Evolutionary conservation across 2,888 invertebrate species (phyloP), one percentile per base, ranked within the genome.

Genomic region (Dasypolia templi): DNA sequence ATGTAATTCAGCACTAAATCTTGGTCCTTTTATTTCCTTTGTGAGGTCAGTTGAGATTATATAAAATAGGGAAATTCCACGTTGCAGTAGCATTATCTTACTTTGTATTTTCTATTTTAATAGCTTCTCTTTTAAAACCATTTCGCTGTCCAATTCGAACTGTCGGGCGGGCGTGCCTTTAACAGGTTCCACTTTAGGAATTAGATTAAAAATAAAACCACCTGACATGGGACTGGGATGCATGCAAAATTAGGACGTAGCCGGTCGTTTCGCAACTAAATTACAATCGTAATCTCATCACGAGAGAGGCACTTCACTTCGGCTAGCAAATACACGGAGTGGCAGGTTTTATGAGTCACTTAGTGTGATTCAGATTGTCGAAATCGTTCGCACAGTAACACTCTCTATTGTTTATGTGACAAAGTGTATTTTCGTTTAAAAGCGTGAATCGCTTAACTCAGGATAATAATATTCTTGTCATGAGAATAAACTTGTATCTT

Each of bases 381-480:
- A 76, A 80, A 80, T 74, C 64, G 39, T 72, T 39, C 73, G 69
- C 77, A 53, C 73, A 29, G 70, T 77, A 70, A 77, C 68, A 75
- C 42, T 75, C 82, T 81, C 73, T 86, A 86, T 81, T 72, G 62
- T 72, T 42, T 61, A 72, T 56, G 77, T 53, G 61, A 72, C 79
- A 80, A 79, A 79, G 87, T 82, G 46, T 76, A 76, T 82, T 84
- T 77, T 87, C 58, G 73, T 63, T 51, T 68, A 70, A 76, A 63
- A 72, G 61, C 51, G 55, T 78, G 61, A 32, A 68, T 59, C 59
- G 66, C 39, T 74, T 76, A 70, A 74, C 72, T 63, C 58, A 66
- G 75, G 77, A 84, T 86, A 87, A 87, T 86, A 84, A 87, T 87
- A 79, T 82, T 87, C 70, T 80, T 77, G 86, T 87, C 83, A 79